Base-by-base conservation (phyloP, 2,797 vertebrate species). In the Halcyon chelicuti region DNA sequence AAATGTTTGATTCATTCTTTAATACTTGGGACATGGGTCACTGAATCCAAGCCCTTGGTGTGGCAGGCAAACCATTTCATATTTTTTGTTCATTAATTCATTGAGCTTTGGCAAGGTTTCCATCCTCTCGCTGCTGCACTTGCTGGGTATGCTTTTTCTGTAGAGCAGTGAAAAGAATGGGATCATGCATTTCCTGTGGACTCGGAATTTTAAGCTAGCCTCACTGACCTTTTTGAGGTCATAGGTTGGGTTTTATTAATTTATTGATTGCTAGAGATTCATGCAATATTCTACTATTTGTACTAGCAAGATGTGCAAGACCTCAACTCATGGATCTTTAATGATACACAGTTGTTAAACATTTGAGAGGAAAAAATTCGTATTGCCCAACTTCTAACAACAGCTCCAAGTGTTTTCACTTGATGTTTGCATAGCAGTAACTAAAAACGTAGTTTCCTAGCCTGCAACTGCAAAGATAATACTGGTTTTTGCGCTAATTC, bases 401-500 rank as follows among this genome's bases (percentile, higher is more conserved):
- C 18, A 73, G 42, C 29, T 71, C 40, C 9, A 1, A 61, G 6
- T 63, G 60, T 63, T 62, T 67, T 28, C 6, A 60, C 29, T 54
- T 75, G 15, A 22, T 20, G 28, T 66, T 86, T 86, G 62, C 9
- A 14, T 61, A 70, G 40, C n/a, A 70, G 22, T 47, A 84, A 80
- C 78, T 25, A 58, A 44, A 78, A 81, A 57, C 37, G 16, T 33
- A 19, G 22, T 58, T 80, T 39, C 19, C n/a, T 28, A 78, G 23
- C 37, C 37, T 86, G 75, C 23, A 57, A 12, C 46, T 90, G 51
- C 46, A 62, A 33, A 73, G 29, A 42, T 60, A 51, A n/a, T 37
- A n/a, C 35, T 85, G 42, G n/a, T 67, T 92, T 89, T 82, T 73
- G 51, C 47, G 40, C 42, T 78, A 54, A 79, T 70, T 73, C 22